phyloP scores from a whole-genome alignment of 2,797 vertebrate species.

The Capromys pilorides region DNA sequence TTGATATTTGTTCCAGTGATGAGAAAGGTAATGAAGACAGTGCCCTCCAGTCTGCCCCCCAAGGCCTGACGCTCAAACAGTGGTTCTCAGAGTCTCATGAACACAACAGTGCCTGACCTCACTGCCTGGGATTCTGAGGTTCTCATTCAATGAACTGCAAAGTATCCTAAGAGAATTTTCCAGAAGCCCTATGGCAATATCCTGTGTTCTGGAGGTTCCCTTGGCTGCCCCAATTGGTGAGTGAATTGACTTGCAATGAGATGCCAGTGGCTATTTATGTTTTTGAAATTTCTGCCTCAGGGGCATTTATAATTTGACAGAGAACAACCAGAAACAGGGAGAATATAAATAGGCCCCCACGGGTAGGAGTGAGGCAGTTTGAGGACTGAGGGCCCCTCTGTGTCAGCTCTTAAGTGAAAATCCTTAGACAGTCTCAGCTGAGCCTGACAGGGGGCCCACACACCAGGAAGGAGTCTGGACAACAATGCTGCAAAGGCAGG shows the following conservation, averaged over 20 bases:
- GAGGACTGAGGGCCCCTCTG: neutral
- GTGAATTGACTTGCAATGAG: neutral
- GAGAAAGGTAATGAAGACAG: neutral
- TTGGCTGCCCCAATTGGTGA: neutral
- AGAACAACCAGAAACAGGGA: neutral
- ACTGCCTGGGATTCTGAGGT: neutral
- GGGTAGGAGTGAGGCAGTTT: neutral
- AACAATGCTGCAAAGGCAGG: neutral
- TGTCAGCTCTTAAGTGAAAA: neutral
- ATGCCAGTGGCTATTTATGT: neutral
- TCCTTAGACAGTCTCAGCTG: neutral
- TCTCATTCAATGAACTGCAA: neutral
- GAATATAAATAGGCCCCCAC: neutral
- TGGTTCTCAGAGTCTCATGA: neutral
- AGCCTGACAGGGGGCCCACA: neutral
- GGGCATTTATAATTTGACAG: neutral
- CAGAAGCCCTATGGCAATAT: neutral
- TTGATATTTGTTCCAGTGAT: neutral
- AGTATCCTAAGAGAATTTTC: neutral
- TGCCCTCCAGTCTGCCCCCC: neutral
- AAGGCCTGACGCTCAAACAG: neutral
- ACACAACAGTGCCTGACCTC: neutral
- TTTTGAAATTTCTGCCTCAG: neutral
- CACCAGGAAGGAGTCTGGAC: neutral
- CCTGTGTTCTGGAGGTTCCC: neutral